phyloP scores from a whole-genome alignment of 2,888 invertebrate genomes.

The Latheticus oryzae region DNA sequence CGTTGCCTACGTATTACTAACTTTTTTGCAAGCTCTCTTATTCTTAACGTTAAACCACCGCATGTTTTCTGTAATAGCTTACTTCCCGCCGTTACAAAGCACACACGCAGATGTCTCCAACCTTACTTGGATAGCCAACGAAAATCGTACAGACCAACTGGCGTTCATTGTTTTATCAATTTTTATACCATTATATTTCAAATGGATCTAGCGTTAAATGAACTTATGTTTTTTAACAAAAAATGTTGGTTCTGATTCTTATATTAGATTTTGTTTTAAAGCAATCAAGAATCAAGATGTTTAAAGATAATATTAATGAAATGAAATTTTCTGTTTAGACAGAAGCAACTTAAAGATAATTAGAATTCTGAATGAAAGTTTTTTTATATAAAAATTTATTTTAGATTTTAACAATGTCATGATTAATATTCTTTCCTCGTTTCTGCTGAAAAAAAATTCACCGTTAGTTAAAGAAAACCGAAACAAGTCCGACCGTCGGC shows the following conservation, averaged over 20 bases:
- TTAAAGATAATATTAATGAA: too few species aligned
- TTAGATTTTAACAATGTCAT: too few species aligned
- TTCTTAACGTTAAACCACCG: slow-evolving; percentile 59
- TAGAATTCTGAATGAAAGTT: too few species aligned
- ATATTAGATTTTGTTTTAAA: too few species aligned
- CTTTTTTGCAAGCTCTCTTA: slow-evolving; percentile 57
- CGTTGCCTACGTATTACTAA: slow-evolving; percentile 53
- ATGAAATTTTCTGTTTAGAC: too few species aligned
- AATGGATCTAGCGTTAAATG: slow-evolving; percentile 29
- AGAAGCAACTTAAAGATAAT: too few species aligned
- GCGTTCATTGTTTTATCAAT: slow-evolving; percentile 53
- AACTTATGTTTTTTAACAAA: slow-evolving; percentile 27
- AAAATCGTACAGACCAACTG: slow-evolving; percentile 52
- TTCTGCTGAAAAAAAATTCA: neutral
- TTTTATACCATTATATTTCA: slow-evolving; percentile 46
- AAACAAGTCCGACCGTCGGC: neutral
- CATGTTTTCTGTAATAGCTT: slow-evolving; percentile 62
- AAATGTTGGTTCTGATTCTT: too few species aligned
- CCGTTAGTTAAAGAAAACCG: neutral
- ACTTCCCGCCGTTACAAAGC: slow-evolving; percentile 59
- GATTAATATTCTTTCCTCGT: slow-evolving; percentile 1
- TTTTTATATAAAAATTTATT: too few species aligned
- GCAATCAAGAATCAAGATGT: too few species aligned
- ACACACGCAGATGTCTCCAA: slow-evolving; percentile 61
- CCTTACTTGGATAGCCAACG: slow-evolving; percentile 49